Base-by-base conservation (phyloP, 2,113 vertebrate species). In the Himantopus leucocephalus region DNA sequence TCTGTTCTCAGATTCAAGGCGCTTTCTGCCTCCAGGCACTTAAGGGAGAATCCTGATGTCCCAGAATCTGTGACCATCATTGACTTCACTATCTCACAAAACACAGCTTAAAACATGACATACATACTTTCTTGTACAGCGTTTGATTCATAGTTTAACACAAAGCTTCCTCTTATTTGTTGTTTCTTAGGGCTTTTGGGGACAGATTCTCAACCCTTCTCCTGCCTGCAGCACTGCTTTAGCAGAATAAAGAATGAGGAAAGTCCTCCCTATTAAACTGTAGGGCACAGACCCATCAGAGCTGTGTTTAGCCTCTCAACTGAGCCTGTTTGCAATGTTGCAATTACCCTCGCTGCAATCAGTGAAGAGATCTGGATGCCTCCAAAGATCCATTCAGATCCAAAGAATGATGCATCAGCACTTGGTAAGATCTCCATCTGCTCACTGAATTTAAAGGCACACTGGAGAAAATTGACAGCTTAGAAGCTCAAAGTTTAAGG, bases 111-210 rank as follows among this genome's bases (percentile, higher is more conserved):
- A 87, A 92, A 75, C 10, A 29, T 14, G 37, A 70, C 62, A 78
- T 4, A 32, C 4, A 43, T 29, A 23, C 64, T 85, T 87, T 67
- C 80, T 94, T 59, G 4, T 71, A 23, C 24, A 64, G 75, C 23
- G 91, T 93, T 77, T 96, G 77, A 74, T 94, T 85, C 88, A 70
- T 24, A 67, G 30, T 92, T 74, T 67, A 52, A 86, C 75, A 92
- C 26, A 96, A 86, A 95, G 22, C 37, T 88, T 72, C 26, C 59
- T 80, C 50, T 86, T 90, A 78, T 70, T 94, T 90, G 90, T 67
- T 67, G 90, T 92, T 66, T 92, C 37, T 63, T 86, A 71, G 34
- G 78, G 80, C 43, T 90, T 92, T 23, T 27, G 66, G 72, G 60
- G 47, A 74, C 83, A 78, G 85, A 78, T 93, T 91, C 76, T 78